These are phyloP conservation scores for Antheraea assamensis DNA, from an alignment of 2,888 invertebrate species.

Conservation along the genomic window DNA sequence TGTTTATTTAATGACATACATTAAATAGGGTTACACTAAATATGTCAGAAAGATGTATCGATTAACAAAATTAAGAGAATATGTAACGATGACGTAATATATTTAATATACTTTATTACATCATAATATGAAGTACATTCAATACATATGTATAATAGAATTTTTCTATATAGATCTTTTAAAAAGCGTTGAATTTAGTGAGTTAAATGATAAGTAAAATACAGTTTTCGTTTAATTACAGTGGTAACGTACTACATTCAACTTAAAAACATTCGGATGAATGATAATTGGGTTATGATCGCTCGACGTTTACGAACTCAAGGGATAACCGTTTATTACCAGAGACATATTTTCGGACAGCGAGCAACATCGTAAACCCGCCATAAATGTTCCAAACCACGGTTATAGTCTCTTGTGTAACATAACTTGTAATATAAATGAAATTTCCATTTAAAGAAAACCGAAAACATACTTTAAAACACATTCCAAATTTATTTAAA, in stretches of 20 bases:
- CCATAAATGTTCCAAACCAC: conserved; percentile 19
- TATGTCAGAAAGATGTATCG: no score
- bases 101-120: no score
- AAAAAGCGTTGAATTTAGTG: background rate
- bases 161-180: no score
- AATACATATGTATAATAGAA: no score
- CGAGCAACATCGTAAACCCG: conserved; percentile 20
- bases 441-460: background rate
- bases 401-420: conserved; percentile 13
- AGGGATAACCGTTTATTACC: conserved; percentile 52
- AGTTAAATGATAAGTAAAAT: background rate
- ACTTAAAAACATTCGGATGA: conserved; percentile 62
- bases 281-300: conserved; percentile 67
- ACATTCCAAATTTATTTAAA: background rate
- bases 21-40: no score
- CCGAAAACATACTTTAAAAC: background rate
- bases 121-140: no score
- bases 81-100: no score
- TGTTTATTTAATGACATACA: no score
- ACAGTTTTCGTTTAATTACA: background rate
- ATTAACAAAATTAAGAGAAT: no score
- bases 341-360: conserved; percentile 37
- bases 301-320: conserved; percentile 43
- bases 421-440: conserved; percentile 9
- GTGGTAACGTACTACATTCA: conserved; percentile 41